phyloP scores from a whole-genome alignment of 2,888 invertebrate species.

The Monopis laevigella region DNA sequence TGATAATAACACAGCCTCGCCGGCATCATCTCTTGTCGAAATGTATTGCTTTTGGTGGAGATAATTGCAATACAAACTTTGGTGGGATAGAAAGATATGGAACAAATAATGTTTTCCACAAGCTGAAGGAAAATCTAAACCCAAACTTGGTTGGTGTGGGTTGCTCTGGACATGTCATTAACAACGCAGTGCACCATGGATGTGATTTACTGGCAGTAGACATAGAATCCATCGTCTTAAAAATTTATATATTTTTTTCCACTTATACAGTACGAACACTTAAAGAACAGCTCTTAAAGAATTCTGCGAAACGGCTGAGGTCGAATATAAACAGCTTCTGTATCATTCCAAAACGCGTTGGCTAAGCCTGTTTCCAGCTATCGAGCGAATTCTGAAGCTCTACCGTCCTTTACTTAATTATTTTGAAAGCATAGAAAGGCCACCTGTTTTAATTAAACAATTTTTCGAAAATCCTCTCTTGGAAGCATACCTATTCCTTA shows the following conservation, averaged over 20 bases:
- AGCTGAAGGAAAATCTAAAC: constrained; percentile 16
- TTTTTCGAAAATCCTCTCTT: no score
- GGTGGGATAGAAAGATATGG: constrained; percentile 19
- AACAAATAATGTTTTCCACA: constrained; percentile 18
- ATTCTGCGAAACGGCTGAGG: not conserved
- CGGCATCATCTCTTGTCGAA: constrained; percentile 17
- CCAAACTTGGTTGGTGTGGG: constrained; percentile 19
- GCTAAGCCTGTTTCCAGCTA: not conserved
- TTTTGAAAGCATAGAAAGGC: no score
- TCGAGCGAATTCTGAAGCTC: not conserved
- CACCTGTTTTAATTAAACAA: no score
- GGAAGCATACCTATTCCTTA: no score
- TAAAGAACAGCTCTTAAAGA: not conserved
- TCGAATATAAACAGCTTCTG: not conserved
- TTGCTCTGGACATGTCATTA: constrained; percentile 21
- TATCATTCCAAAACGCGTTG: not conserved
- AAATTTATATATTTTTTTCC: not conserved
- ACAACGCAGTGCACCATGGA: constrained; percentile 20
- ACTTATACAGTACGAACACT: not conserved
- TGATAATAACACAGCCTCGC: constrained; percentile 11
- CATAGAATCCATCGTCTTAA: constrained; percentile 18
- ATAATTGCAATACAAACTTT: constrained; percentile 20
- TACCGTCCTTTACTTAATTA: constrained; percentile 14
- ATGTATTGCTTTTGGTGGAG: constrained; percentile 17
- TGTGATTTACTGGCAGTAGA: constrained; percentile 20